Base-by-base conservation (phyloP, 2,888 invertebrate genomes). In the Erebia epiphron region DNA sequence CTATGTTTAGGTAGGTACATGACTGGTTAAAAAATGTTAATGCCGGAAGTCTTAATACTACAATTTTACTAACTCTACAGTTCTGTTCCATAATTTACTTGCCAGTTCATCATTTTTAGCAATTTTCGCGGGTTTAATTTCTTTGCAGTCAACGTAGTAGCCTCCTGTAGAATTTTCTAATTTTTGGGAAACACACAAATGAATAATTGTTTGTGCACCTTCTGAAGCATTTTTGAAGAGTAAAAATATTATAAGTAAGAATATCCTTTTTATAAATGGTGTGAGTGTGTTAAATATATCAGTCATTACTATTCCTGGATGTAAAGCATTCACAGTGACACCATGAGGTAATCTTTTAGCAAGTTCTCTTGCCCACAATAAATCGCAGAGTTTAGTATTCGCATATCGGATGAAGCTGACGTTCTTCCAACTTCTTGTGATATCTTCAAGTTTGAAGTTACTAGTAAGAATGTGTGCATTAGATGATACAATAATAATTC, bases 291-390 rank as follows among this genome's bases (percentile, higher is more conserved):
- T 93, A 94, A 96, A 97, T 66, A 97, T 97, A 35, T 96, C 96
- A 0, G 96, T 96, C 82, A 96, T 95, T 52, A 97, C 96, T 83
- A 97, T 89, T 13, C 98, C 98, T 0, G 98, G 98, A 88, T 98
- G 98, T 64, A 98, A 86, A 75, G 95, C 96, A 82, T 98, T 98
- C 0, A 95, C 97, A 0, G 96, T 96, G 0, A 98, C 95, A 4
- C 95, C 95, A 13, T 78, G 77, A 1, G 90, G 86, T 2, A 93
- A 74, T 41, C 83, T 80, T 54, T 85, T 88, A 0, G 87, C 85
- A 14, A 94, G 80, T 7, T 91, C 92, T 65, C 87, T 91, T 13
- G 85, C 83, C 85, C 90, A 91, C 2, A 94, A 76, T 1, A 94
- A 73, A 57, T 89, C 83, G 73, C 84, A 89, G 0, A 94, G 78